Evolutionary conservation across 2,113 vertebrate species (phyloP), one percentile per base, ranked within the genome.

Genomic region (Neolamprologus hecqui): DNA sequence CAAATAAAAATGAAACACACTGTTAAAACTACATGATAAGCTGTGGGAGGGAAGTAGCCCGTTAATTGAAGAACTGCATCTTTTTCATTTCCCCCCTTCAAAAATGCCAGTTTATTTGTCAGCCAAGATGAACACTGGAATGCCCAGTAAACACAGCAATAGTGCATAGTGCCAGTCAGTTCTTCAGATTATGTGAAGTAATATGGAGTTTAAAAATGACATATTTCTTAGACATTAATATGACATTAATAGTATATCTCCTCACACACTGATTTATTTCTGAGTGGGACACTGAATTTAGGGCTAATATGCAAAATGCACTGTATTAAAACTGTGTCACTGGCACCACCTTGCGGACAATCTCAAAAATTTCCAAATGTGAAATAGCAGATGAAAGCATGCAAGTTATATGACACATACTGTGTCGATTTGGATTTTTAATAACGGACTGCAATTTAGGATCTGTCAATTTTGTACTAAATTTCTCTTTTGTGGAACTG

Each of bases 51-150:
- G 73, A 91, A 73, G 79, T 63, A 19, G 12, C n/a, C 17, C n/a
- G 2, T 81, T 8, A 90, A 81, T 86, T 89, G 82, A 82, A 84
- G 94, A 95, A 95, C 91, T 93, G 7, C 37, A 17, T 51, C 1
- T 7, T 21, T 91, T 84, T 90, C 86, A 90, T 23, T 95, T 95
- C 95, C 88, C 11, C 4, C 4, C 92, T 92, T 90, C 10, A 13
- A 47, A 31, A 4, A 9, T 15, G 77, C 6, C 14, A 33, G 37
- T 60, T 82, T 79, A 17, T 60, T 14, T 17, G 19, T 3, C 7
- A 28, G 23, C 11, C 31, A 3, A 26, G 19, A 54, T 79, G 1
- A 23, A 53, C 31, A 40, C 9, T 28, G 65, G 9, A 80, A 51
- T 13, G 8, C 4, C 4, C 7, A 47, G n/a, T 9, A 8, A 9